Conservation (phyloP, 1,140 invertebrate genomes). For the Drosophila funebris region DNA sequence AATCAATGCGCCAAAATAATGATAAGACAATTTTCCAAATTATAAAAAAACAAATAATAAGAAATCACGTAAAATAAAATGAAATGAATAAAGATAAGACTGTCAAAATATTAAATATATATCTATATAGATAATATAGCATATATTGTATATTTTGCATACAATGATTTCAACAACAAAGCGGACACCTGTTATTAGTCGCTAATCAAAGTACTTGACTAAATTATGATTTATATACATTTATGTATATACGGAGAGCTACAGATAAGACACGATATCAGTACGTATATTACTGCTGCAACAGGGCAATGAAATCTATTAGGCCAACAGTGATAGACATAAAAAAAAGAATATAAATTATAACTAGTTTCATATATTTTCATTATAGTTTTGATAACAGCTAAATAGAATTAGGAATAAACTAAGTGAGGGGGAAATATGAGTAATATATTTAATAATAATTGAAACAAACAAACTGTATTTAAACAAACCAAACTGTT, state of each 20-base stretch:
- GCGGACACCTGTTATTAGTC: conserved; percentile 44
- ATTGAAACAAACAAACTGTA: too few species aligned
- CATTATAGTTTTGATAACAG: conserved; percentile 6
- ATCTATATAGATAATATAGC: not conserved
- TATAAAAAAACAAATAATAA: not conserved
- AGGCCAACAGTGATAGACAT: conserved; percentile 2
- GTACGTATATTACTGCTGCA: not conserved
- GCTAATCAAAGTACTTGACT: conserved; percentile 62
- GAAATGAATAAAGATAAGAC: conserved; percentile 13
- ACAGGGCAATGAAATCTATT: conserved; percentile 20
- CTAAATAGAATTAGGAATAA: not conserved
- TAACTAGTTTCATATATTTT: conserved; percentile 10
- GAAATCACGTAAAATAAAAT: conserved; percentile 19
- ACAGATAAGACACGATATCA: conserved; percentile 16
- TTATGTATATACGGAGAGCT: too few species aligned
- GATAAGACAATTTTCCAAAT: not conserved
- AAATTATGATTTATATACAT: conserved; percentile 58
- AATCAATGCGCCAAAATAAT: not conserved
- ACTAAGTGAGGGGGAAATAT: not conserved
- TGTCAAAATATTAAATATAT: not conserved
- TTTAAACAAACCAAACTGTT: too few species aligned
- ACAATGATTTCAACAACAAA: not conserved
- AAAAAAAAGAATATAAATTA: conserved; percentile 7
- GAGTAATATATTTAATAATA: not conserved
- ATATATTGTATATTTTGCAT: conserved; percentile 13